Conservation (phyloP, 2,888 invertebrate genomes). For the Acanthosepion esculentum region DNA sequence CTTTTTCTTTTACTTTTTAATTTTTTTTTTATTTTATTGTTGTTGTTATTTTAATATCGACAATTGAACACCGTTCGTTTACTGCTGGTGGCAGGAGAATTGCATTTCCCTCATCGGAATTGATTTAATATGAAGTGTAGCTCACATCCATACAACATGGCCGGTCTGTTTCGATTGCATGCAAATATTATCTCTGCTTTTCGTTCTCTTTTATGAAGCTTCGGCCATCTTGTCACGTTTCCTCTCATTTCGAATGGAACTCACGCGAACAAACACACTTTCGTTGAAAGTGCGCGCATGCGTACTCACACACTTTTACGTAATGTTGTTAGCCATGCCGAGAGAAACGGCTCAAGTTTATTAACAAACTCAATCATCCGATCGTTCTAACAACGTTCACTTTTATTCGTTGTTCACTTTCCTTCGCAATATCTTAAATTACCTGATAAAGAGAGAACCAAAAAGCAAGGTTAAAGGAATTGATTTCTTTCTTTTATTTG, state of each 20-base stretch:
- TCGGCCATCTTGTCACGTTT: neutral
- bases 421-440: no score
- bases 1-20: neutral
- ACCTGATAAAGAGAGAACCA: no score
- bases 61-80: neutral
- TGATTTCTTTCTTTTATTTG: no score
- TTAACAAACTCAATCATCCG: no score
- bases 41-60: neutral
- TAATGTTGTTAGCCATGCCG: no score
- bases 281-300: neutral
- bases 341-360: no score
- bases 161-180: neutral
- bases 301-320: neutral
- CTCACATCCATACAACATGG: neutral
- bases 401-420: no score
- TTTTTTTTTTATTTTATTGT: neutral
- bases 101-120: neutral
- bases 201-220: neutral
- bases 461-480: no score
- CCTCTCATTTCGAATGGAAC: neutral
- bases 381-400: no score
- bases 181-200: neutral
- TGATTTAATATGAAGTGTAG: neutral
- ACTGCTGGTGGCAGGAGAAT: neutral
- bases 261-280: neutral